Conservation (phyloP, 2,113 vertebrate species). For the Callocephalon fimbriatum region DNA sequence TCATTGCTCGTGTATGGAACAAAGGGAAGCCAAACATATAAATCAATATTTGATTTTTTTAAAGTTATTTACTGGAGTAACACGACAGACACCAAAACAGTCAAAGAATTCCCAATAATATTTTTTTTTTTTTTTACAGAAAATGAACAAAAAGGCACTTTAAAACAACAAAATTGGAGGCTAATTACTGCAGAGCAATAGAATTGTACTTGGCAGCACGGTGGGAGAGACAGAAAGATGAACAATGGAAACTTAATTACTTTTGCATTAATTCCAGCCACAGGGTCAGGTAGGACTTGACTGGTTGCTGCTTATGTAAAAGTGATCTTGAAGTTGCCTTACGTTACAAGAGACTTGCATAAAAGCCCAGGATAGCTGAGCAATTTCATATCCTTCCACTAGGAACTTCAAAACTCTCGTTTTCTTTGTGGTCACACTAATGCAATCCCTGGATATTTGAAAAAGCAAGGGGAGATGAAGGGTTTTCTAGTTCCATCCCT, state of each 20-base stretch:
- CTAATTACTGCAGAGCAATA: not conserved
- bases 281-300: not conserved
- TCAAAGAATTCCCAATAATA: not conserved
- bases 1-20: conserved; percentile 51
- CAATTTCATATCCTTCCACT: not conserved
- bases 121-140: not conserved
- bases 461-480: accelerated
- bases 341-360: not conserved
- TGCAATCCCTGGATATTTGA: not conserved
- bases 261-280: not conserved
- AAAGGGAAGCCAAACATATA: conserved; percentile 63
- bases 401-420: not conserved
- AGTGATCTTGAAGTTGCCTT: not conserved
- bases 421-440: not conserved
- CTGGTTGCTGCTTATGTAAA: not conserved
- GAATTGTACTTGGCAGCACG: not conserved
- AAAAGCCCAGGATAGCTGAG: not conserved
- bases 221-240: not conserved
- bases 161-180: not conserved
- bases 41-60: conserved; percentile 71
- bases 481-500: not conserved
- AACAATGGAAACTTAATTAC: not conserved
- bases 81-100: not conserved
- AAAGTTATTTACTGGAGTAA: conserved; percentile 51
- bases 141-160: not conserved